Base-by-base conservation (phyloP, 2,113 vertebrate genomes). In the Hypanus sabinus region DNA sequence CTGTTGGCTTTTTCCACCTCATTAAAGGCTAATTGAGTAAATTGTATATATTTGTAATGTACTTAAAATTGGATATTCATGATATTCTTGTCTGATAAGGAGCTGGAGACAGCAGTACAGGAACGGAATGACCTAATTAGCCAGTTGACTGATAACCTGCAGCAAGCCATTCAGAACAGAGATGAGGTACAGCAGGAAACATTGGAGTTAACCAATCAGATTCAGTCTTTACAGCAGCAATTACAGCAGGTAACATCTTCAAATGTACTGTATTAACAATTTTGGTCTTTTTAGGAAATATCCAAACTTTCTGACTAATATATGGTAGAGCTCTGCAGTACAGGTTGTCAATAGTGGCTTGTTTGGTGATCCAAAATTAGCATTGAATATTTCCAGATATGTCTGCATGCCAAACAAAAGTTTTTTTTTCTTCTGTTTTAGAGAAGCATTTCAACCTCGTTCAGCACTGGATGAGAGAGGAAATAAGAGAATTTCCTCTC, bases 91-190 rank as follows among this genome's bases (percentile, higher is more conserved):
- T 36, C 46, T 94, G 94, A 71, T 1, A 94, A 98, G 97, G 97
- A 97, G 83, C 95, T 98, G 24, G 96, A 97, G 95, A 94, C 94
- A 22, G 97, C 96, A 0, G 96, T 97, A 36, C 97, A 97, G 94
- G 97, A 98, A 94, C 96, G 97, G n/a, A 97, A 97, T 95, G 97
- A 97, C 77, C 96, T 98, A 30, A 97, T 98, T 94, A 94, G 96
- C 57, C 97, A 95, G 94, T 96, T 98, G 71, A 97, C 96, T 68
- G 94, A 93, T 68, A 97, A 97, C 96, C 96, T 98, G 88, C 97
- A 98, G 94, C 95, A 96, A 94, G 95, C 96, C 0, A 95, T 96
- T 70, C 94, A 95, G 62, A 97, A 97, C 87, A 94, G 94, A 94
- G 96, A 97, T 94, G 95, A 97, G 93, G 96, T 98, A 0, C 97